Conservation (phyloP, 2,113 vertebrate species). For the Ellobius talpinus region DNA sequence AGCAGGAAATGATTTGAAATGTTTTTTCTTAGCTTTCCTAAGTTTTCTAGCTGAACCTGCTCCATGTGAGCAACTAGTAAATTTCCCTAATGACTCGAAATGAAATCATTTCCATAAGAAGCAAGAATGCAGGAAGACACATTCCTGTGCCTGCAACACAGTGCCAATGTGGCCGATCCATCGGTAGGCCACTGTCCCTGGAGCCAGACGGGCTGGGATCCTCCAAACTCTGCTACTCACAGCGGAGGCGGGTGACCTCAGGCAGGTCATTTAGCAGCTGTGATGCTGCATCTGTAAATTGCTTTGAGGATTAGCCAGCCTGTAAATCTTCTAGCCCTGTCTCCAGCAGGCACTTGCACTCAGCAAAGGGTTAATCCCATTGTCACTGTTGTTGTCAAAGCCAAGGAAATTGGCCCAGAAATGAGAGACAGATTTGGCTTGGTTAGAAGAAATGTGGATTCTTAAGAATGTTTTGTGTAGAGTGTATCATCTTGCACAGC, state of each 20-base stretch:
- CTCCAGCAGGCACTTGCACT: constrained; percentile 24
- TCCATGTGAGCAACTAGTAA: background rate
- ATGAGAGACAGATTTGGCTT: constrained; percentile 46
- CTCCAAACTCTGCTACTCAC: background rate
- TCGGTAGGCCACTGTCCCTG: constrained; percentile 43
- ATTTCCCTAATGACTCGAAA: constrained; percentile 17
- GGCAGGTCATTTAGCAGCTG: constrained; percentile 40
- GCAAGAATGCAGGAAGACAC: background rate
- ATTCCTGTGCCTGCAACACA: background rate
- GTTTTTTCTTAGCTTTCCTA: constrained; percentile 37
- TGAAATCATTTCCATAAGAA: background rate
- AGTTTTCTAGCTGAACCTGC: background rate
- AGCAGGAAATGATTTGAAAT: background rate
- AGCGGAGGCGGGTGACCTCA: background rate
- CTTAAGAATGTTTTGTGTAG: constrained; percentile 25
- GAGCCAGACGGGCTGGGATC: constrained; percentile 6
- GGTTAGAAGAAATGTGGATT: constrained; percentile 29
- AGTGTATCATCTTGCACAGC: background rate
- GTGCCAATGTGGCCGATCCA: background rate
- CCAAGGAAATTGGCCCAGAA: constrained; percentile 54
- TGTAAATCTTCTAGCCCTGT: constrained; percentile 36
- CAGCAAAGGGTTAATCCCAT: constrained; percentile 54
- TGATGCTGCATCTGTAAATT: constrained; percentile 43
- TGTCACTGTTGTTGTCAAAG: background rate
- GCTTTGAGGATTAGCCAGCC: constrained; percentile 61